phyloP scores from a whole-genome alignment of 2,888 invertebrate genomes.

The Augiades crinisus region DNA sequence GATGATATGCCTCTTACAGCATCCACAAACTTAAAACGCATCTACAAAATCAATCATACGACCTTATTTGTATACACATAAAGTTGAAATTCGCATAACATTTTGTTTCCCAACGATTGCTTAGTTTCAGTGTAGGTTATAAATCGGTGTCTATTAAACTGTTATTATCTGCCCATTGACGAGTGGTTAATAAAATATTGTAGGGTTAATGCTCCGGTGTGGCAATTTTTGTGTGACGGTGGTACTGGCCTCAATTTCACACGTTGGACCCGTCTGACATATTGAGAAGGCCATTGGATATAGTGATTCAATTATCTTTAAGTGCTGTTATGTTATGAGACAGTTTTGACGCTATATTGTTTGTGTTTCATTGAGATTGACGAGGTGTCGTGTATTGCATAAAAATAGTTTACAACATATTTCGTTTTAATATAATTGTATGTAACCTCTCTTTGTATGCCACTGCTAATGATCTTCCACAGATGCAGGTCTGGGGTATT shows the following conservation, averaged over 20 bases:
- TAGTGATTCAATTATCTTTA: constrained; percentile 16
- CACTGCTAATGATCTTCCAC: too few species aligned
- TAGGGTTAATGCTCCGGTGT: constrained; percentile 48
- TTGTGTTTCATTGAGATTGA: background rate
- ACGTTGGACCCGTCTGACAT: constrained; percentile 2
- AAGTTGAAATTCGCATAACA: constrained; percentile 31
- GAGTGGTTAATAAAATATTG: constrained; percentile 76
- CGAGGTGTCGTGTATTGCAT: too few species aligned
- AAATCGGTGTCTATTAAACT: constrained; percentile 76
- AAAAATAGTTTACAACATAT: too few species aligned
- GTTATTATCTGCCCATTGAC: constrained; percentile 71
- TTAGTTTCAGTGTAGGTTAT: constrained; percentile 44
- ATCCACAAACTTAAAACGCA: constrained; percentile 35
- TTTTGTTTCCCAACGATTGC: background rate
- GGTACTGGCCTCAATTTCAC: constrained; percentile 28
- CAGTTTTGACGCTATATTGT: background rate
- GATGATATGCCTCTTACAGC: constrained; percentile 72
- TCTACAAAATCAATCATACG: constrained; percentile 14
- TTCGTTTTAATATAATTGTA: too few species aligned
- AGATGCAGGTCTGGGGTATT: too few species aligned
- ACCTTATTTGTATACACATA: constrained; percentile 28
- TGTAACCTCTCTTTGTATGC: too few species aligned
- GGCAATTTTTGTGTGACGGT: constrained; percentile 47
- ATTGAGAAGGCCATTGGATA: constrained; percentile 25
- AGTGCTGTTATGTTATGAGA: background rate